Evolutionary conservation across 2,888 invertebrate species (phyloP).

Genomic region (Sminthurinus aureus): DNA sequence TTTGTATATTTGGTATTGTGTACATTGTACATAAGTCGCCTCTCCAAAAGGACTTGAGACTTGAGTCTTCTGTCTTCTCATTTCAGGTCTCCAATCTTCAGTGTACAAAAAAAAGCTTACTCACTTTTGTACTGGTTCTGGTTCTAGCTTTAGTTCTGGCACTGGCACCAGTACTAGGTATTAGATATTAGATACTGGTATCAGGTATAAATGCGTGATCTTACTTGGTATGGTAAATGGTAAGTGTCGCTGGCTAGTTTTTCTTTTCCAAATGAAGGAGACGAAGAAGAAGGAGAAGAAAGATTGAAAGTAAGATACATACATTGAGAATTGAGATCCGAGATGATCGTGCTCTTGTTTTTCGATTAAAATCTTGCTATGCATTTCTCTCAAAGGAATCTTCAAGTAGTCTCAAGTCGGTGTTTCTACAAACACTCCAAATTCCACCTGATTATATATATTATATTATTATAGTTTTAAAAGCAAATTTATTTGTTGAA

Average conservation of each 20-base stretch:
- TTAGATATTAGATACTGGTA: not conserved
- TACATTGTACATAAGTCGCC: not conserved
- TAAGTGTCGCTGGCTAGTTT: not conserved
- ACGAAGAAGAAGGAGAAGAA: not conserved
- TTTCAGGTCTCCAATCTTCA: not conserved
- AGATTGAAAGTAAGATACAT: too few relatives aligned
- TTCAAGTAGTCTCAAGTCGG: not conserved
- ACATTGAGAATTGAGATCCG: not conserved
- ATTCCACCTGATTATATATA: too few relatives aligned
- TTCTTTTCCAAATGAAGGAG: not conserved
- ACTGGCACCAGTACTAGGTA: too few relatives aligned
- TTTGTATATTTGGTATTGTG: too few relatives aligned
- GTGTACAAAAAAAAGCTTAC: not conserved
- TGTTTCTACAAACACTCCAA: too few relatives aligned
- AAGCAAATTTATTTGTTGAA: too few relatives aligned
- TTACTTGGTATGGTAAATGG: too few relatives aligned
- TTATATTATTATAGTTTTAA: too few relatives aligned
- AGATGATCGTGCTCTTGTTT: not conserved
- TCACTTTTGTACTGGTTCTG: too few relatives aligned
- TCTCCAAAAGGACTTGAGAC: slow-evolving; percentile 5
- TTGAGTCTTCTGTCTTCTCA: not conserved
- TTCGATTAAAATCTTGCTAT: not conserved
- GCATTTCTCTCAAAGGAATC: not conserved
- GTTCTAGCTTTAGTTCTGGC: too few relatives aligned
- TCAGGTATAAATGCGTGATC: not conserved